Evolutionary conservation across 1,140 invertebrate species (phyloP).

Genomic region (Scaptomyza graminum): DNA sequence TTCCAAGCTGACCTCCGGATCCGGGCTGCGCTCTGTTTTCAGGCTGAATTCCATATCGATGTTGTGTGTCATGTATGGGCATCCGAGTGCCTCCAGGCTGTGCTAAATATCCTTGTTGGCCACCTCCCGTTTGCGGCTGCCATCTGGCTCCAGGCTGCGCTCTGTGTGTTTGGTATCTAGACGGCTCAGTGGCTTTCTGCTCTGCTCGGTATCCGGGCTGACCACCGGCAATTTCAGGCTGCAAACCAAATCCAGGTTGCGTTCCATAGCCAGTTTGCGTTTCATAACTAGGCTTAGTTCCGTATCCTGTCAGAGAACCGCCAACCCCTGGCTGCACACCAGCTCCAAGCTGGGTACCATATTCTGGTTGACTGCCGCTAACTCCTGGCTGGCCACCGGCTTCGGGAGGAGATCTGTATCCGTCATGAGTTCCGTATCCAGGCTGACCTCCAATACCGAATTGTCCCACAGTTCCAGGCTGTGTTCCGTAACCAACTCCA

Average conservation of each 20-base stretch:
- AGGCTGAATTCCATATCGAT: slow-evolving; percentile 14
- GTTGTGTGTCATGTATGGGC: not conserved
- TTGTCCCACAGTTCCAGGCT: slow-evolving; percentile 16
- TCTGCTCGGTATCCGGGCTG: slow-evolving; percentile 21
- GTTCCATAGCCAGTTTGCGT: slow-evolving; percentile 9
- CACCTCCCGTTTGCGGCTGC: not conserved
- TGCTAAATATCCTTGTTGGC: slow-evolving; percentile 6
- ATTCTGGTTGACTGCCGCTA: slow-evolving; percentile 17
- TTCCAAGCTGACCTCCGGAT: not conserved
- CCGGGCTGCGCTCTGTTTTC: slow-evolving; percentile 35
- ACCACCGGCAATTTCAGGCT: slow-evolving; percentile 21
- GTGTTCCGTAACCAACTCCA: slow-evolving; percentile 2
- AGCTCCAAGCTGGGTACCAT: slow-evolving; percentile 1
- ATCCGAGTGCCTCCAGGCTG: slow-evolving; percentile 10
- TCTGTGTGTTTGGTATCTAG: slow-evolving; percentile 9
- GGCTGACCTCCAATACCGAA: slow-evolving; percentile 4
- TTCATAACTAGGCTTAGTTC: slow-evolving; percentile 11
- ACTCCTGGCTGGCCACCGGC: slow-evolving; percentile 19
- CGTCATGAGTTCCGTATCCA: not conserved
- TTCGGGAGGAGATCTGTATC: slow-evolving; percentile 17
- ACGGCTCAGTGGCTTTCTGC: slow-evolving; percentile 15
- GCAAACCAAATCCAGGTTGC: slow-evolving; percentile 5
- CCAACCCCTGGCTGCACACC: slow-evolving; percentile 6
- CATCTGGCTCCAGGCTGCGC: not conserved
- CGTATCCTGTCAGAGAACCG: not conserved